Base-by-base conservation (phyloP, 2,888 invertebrate genomes). In the Zele albiditarsus region DNA sequence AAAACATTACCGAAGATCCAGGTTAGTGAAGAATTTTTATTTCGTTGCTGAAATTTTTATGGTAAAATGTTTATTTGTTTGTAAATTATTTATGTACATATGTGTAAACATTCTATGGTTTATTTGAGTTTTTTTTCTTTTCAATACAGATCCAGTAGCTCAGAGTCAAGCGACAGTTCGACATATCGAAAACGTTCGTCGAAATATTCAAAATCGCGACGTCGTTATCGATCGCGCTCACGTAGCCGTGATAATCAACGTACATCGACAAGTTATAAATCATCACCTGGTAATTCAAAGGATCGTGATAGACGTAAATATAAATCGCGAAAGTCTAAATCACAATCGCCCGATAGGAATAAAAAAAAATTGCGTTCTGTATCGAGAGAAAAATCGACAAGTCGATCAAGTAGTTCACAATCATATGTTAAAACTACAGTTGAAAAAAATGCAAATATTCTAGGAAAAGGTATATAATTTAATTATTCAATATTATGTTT, bases 311-410 rank as follows among this genome's bases (percentile, higher is more conserved):
- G 82, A 23, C 81, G 83, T 23, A 82, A 84, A 63, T 83, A 88
- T 69, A 83, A 81, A 38, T 83, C 84, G 0, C 83, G 82, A 38
- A 82, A 80, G 67, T 86, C 86, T 0, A 85, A 82, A 77, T 88
- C 89, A 8, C 78, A 79, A 28, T 88, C 89, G 4, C 81, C 84
- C 1, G 88, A 86, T 67, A 81, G 79, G 38, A 81, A 74, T 14
- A 83, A 82, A 42, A 82, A 81, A 27, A 85, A 82, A 72, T 78
- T 53, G 66, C 84, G 86, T 78, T 89, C 89, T 4, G 75, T 76
- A 53, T 88, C 89, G 0, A 84, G 86, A 74, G 89, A 89, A 60
- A 88, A 87, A 63, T 88, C 89, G 2, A 84, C 85, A 3, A 87
- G 87, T 71, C 82, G 88, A 77, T 87, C 88, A 1, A 87, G 87